Conservation (phyloP, 2,888 invertebrate species). For the Xylota segnis region DNA sequence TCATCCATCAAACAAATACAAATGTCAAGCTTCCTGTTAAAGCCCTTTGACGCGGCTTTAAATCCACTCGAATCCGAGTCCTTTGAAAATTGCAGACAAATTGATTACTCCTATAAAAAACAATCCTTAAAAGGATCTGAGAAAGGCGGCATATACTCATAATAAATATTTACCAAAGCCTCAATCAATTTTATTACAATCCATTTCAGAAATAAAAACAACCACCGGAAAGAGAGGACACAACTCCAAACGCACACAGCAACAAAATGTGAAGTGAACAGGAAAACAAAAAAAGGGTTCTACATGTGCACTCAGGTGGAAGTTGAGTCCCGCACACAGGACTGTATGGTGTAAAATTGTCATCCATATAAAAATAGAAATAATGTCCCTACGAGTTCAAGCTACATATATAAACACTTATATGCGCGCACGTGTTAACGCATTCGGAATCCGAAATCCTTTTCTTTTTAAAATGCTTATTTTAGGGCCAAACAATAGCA, state of each 20-base stretch:
- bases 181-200: constrained; percentile 54
- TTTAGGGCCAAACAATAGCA: constrained; percentile 15
- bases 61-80: constrained; percentile 13
- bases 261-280: constrained; percentile 26
- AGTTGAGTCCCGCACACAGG: constrained; percentile 13
- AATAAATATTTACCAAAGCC: constrained; percentile 49
- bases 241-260: neutral
- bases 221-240: constrained; percentile 4
- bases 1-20: neutral
- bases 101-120: constrained; percentile 4
- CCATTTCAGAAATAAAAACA: constrained; percentile 28
- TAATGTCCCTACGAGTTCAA: neutral
- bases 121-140: constrained; percentile 1
- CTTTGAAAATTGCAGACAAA: constrained; percentile 7
- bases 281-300: constrained; percentile 32
- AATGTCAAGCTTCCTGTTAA: neutral
- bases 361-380: constrained; percentile 33
- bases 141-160: constrained; percentile 12
- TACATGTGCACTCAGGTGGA: constrained; percentile 53
- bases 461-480: constrained; percentile 5
- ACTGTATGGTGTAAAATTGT: constrained; percentile 11
- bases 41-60: constrained; percentile 7
- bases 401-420: neutral
- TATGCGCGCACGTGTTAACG: constrained; percentile 28
- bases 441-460: constrained; percentile 13